phyloP scores from a whole-genome alignment of 2,113 vertebrate species.

The Corythoichthys intestinalis region DNA sequence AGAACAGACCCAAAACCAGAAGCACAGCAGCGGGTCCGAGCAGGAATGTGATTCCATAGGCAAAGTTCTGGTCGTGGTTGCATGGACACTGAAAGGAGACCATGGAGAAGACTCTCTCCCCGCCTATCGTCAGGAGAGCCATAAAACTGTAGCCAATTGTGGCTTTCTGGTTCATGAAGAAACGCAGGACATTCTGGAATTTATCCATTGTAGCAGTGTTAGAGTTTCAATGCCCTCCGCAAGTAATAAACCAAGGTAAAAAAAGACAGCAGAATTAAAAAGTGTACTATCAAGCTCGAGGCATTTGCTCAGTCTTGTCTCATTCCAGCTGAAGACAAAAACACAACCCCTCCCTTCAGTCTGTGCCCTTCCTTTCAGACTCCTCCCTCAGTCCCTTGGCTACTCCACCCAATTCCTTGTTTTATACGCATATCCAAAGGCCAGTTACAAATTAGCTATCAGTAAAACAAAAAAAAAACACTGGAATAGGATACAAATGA shows the following conservation, averaged over 20 bases:
- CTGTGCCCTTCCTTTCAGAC: conserved; percentile 3
- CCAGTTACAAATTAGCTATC: neutral
- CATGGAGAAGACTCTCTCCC: conserved; percentile 84
- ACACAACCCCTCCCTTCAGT: conserved; percentile 35
- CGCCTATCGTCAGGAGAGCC: conserved; percentile 85
- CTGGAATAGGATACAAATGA: too few species aligned
- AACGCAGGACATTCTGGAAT: conserved; percentile 78
- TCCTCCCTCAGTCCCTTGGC: conserved; percentile 33
- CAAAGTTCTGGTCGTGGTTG: conserved; percentile 77
- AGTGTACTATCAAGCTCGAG: neutral
- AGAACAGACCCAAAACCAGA: conserved; percentile 79
- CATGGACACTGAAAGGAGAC: conserved; percentile 93
- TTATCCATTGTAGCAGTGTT: conserved; percentile 74
- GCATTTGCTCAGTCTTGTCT: conserved; percentile 9
- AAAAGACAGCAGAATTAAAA: neutral
- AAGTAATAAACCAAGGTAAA: neutral
- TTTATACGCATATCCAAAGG: neutral
- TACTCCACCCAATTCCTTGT: neutral
- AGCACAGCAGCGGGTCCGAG: conserved; percentile 84
- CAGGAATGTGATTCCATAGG: conserved; percentile 83
- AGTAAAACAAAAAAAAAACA: neutral
- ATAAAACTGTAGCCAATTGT: conserved; percentile 89
- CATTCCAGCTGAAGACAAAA: conserved; percentile 19
- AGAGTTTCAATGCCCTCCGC: neutral
- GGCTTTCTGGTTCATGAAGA: conserved; percentile 80